Evolutionary conservation across 2,888 invertebrate species (phyloP).

Genomic region (Dorcus parallelipipedus): DNA sequence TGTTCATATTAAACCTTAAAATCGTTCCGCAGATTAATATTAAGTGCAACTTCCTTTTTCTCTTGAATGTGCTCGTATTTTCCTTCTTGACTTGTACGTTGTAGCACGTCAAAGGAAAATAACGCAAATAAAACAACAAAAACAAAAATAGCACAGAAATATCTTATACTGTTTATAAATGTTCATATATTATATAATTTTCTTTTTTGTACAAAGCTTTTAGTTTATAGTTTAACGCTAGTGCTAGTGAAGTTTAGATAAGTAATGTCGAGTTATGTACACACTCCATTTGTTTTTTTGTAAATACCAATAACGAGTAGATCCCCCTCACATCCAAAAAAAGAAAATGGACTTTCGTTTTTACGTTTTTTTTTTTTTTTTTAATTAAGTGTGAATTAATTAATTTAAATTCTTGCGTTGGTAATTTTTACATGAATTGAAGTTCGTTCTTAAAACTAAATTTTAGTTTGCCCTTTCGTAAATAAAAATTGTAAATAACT

Average conservation of each 20-base stretch:
- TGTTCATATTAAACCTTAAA: no score
- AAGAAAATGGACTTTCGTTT: neutral
- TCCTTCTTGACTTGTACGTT: neutral
- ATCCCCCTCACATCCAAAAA: neutral
- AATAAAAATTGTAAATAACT: no score
- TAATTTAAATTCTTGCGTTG: no score
- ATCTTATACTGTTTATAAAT: slow-evolving; percentile 20
- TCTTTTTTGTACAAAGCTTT: slow-evolving; percentile 13
- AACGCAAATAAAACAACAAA: neutral
- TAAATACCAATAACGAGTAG: slow-evolving; percentile 4
- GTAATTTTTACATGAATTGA: no score
- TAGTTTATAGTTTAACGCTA: slow-evolving; percentile 1
- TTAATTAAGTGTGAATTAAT: no score
- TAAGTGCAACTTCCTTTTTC: no score
- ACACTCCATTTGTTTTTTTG: slow-evolving; percentile 7
- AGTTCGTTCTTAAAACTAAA: no score
- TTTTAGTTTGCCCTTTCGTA: no score
- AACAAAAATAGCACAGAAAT: neutral
- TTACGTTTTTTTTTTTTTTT: neutral
- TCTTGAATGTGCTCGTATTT: neutral
- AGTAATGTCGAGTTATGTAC: neutral
- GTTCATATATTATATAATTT: slow-evolving; percentile 5
- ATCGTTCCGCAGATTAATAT: no score
- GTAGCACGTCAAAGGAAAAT: neutral
- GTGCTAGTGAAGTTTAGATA: slow-evolving; percentile 1